phyloP scores from a whole-genome alignment of 2,888 invertebrate species.

The Cheilosia soror region DNA sequence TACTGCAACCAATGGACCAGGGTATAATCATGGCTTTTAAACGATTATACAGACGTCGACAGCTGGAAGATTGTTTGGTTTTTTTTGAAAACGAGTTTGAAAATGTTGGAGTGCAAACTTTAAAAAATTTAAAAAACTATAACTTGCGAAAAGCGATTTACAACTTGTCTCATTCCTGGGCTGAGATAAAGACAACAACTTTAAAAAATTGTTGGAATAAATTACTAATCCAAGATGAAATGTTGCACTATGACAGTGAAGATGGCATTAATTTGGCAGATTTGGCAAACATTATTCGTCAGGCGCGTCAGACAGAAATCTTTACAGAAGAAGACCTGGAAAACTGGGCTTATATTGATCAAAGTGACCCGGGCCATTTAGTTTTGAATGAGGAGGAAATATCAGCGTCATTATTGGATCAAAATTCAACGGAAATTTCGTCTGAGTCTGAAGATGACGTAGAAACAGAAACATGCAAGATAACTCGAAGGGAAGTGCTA shows the following conservation, averaged over 20 bases:
- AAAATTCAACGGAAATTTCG: conserved; percentile 4
- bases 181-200: not conserved
- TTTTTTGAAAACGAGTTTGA: too few species aligned
- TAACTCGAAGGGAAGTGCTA: conserved; percentile 15
- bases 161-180: not conserved
- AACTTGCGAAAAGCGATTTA: not conserved
- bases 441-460: conserved; percentile 8
- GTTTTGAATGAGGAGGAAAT: conserved; percentile 6
- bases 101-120: too few species aligned
- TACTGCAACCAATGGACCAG: not conserved
- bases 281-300: conserved; percentile 11
- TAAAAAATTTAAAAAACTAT: not conserved
- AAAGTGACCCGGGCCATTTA: conserved; percentile 1
- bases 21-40: too few species aligned
- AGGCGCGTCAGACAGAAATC: not conserved
- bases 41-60: too few species aligned
- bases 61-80: too few species aligned
- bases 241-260: conserved; percentile 8
- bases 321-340: conserved; percentile 16
- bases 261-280: not conserved
- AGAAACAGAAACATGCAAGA: conserved; percentile 15
- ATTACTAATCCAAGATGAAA: conserved; percentile 11
- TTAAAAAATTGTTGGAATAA: not conserved
- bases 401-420: conserved; percentile 1
- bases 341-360: conserved; percentile 1